These are phyloP conservation scores for Mimumesa dahlbomi DNA, from an alignment of 2,888 invertebrate genomes.

Conservation along the genomic window DNA sequence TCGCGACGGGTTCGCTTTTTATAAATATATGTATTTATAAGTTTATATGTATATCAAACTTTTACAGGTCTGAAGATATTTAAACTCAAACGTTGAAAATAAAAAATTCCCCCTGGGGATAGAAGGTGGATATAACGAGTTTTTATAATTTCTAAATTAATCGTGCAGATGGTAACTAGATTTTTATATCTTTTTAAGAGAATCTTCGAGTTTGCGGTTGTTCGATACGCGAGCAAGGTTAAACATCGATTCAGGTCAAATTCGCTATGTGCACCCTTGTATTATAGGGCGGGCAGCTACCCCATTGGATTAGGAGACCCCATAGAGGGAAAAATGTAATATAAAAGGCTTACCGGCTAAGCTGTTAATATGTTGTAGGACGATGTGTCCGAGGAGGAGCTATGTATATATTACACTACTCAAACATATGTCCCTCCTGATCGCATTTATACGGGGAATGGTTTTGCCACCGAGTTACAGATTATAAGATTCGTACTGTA, in stretches of 20 bases:
- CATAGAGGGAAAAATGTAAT: slow-evolving; percentile 81
- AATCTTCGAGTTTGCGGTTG: slow-evolving; percentile 35
- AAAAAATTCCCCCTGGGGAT: too few relatives aligned
- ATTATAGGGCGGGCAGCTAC: slow-evolving; percentile 62
- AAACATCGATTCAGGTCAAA: slow-evolving; percentile 58
- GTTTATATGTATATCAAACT: too few relatives aligned
- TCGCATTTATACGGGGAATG: slow-evolving; percentile 60
- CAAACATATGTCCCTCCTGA: slow-evolving; percentile 76
- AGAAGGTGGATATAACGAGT: neutral
- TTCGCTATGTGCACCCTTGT: slow-evolving; percentile 52
- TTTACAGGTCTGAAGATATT: too few relatives aligned
- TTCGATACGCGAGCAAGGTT: slow-evolving; percentile 43
- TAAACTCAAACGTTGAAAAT: too few relatives aligned
- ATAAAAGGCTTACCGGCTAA: slow-evolving; percentile 80
- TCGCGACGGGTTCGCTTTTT: too few relatives aligned
- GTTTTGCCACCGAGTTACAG: slow-evolving; percentile 48
- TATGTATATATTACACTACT: slow-evolving; percentile 76
- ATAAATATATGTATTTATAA: too few relatives aligned
- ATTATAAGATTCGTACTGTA: slow-evolving; percentile 47
- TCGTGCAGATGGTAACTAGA: neutral
- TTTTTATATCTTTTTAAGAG: neutral
- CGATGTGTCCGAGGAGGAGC: slow-evolving; percentile 72
- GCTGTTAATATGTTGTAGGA: slow-evolving; percentile 80
- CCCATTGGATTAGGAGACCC: slow-evolving; percentile 79
- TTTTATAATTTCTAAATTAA: neutral